Conservation (phyloP, 2,113 vertebrate genomes). For the Trogon surrucura region DNA sequence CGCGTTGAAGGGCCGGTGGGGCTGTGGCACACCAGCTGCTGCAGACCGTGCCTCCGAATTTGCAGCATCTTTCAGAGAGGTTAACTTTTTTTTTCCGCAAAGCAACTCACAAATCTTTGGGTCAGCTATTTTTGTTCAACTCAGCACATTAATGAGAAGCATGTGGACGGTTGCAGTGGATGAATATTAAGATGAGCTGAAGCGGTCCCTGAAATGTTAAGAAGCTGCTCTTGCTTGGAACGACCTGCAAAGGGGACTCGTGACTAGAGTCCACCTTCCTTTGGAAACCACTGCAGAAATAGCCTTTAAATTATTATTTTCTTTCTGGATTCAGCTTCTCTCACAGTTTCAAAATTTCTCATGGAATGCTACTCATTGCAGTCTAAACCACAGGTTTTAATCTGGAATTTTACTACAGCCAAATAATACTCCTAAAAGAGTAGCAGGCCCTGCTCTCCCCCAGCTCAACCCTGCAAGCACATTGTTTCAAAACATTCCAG, state of each 20-base stretch:
- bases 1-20: not conserved
- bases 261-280: not conserved
- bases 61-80: not conserved
- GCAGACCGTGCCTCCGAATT: not conserved
- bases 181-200: not conserved
- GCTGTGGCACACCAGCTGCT: not conserved
- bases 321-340: constrained; percentile 4
- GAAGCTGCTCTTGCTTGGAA: not conserved
- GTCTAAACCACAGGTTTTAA: constrained; percentile 60
- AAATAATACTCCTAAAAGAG: constrained; percentile 2
- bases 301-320: not conserved
- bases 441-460: not conserved
- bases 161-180: not conserved
- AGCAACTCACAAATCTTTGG: not conserved
- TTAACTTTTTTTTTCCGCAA: not conserved
- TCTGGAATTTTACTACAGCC: constrained; percentile 62
- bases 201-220: not conserved
- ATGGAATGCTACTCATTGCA: not conserved
- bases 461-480: not conserved
- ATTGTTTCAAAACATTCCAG: constrained; percentile 36
- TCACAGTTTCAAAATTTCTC: not conserved
- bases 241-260: not conserved
- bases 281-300: not conserved
- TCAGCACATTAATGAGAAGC: not conserved
- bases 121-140: not conserved